Percentiles rank a stretch among this genome's conserved stretches.
Conservation (phyloP, 2,113 vertebrate species). For the Hystrix brachyura region DNA sequence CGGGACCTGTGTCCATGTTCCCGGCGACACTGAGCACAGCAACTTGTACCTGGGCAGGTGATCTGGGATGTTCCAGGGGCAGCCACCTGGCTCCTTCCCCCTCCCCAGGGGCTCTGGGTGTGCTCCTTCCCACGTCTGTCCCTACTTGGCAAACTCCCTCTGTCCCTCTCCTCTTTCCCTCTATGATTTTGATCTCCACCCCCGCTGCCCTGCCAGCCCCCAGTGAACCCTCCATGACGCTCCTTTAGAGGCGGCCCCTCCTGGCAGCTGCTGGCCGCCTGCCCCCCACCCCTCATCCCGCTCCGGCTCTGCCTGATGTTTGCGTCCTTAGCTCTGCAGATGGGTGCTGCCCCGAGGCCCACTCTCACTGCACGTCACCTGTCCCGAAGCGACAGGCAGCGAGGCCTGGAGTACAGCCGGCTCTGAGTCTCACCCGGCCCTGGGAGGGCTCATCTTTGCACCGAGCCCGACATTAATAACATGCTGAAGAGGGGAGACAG, state of each 20-base stretch:
- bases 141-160: neutral
- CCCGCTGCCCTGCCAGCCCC: neutral
- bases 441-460: constrained; percentile 53
- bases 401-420: constrained; percentile 49
- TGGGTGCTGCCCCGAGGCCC: neutral
- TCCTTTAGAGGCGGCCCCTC: neutral
- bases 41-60: neutral
- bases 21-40: too few species aligned
- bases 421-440: constrained; percentile 17
- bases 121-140: neutral
- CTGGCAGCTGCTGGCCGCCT: neutral
- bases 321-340: neutral
- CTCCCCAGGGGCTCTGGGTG: neutral
- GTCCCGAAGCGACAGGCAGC: constrained; percentile 31
- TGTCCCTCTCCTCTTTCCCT: neutral
- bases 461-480: constrained; percentile 72
- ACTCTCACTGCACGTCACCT: constrained; percentile 60
- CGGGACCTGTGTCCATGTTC: neutral
- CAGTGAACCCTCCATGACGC: neutral
- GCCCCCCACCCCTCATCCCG: neutral
- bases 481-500: constrained; percentile 39
- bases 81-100: neutral
- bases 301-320: neutral
- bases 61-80: neutral
- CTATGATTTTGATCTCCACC: neutral